These are phyloP conservation scores for Drosophila dunni DNA, from an alignment of 1,140 invertebrate species.

Conservation along the genomic window DNA sequence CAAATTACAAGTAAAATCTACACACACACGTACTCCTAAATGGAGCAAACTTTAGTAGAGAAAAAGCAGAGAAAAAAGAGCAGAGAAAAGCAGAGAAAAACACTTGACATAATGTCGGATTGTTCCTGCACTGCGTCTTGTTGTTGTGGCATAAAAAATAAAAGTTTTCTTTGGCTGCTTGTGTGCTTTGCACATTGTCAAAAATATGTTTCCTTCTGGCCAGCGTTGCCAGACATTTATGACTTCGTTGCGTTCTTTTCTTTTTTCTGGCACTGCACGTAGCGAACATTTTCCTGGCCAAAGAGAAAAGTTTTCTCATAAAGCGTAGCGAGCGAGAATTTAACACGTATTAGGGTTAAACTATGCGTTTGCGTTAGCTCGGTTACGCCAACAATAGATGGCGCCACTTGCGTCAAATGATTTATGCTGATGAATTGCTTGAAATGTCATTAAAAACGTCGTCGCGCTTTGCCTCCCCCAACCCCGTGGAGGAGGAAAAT, in stretches of 20 bases:
- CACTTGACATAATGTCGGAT: slow-evolving; percentile 63
- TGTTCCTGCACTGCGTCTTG: slow-evolving; percentile 33
- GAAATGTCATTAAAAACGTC: slow-evolving; percentile 45
- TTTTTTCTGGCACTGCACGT: slow-evolving; percentile 45
- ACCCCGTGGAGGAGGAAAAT: slow-evolving; percentile 50
- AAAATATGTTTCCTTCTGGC: slow-evolving; percentile 53
- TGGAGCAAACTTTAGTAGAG: slow-evolving; percentile 29
- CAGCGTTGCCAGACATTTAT: slow-evolving; percentile 68
- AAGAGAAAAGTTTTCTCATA: slow-evolving; percentile 72
- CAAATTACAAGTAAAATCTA: slow-evolving; percentile 68
- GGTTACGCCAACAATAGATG: slow-evolving; percentile 26
- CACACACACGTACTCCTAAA: slow-evolving; percentile 43
- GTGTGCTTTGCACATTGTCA: slow-evolving; percentile 66
- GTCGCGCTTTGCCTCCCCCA: not conserved
- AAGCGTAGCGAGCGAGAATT: slow-evolving; percentile 51
- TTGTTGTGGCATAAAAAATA: slow-evolving; percentile 60
- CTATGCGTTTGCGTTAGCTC: slow-evolving; percentile 21
- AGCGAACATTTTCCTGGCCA: slow-evolving; percentile 54
- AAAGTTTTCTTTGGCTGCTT: slow-evolving; percentile 48
- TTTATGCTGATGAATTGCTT: slow-evolving; percentile 58
- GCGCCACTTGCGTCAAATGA: slow-evolving; percentile 55
- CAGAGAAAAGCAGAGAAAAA: slow-evolving; percentile 10
- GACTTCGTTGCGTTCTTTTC: slow-evolving; percentile 16
- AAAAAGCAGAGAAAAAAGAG: not conserved
- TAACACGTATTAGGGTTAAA: slow-evolving; percentile 68